These are phyloP conservation scores for Alethe castanea DNA, from an alignment of 2,113 vertebrate genomes.

Conservation along the genomic window DNA sequence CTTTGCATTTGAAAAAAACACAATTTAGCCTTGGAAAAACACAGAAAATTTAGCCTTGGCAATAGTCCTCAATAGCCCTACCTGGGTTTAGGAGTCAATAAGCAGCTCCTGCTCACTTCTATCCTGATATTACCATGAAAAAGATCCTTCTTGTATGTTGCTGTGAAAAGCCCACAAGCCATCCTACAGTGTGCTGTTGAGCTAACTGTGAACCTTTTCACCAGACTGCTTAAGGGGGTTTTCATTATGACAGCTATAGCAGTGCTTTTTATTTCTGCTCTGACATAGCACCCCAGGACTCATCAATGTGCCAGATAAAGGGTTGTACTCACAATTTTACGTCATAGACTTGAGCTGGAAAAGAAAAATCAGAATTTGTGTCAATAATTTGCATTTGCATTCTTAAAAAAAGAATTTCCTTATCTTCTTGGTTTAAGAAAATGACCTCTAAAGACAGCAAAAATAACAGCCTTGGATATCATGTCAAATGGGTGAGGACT, in stretches of 20 bases:
- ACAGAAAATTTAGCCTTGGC: not conserved
- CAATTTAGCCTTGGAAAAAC: not conserved
- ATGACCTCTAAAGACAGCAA: not conserved
- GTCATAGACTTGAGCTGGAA: constrained; percentile 36
- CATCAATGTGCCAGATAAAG: not conserved
- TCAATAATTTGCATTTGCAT: not conserved
- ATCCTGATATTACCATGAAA: not conserved
- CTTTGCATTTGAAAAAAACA: not conserved
- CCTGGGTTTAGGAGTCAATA: not conserved
- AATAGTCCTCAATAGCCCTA: not conserved
- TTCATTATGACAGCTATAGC: not conserved
- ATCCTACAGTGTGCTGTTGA: not conserved
- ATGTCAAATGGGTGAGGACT: not conserved
- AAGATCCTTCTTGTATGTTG: not conserved
- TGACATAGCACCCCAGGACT: not conserved
- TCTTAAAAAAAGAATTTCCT: not conserved
- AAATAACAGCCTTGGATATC: not conserved
- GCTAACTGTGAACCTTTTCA: not conserved
- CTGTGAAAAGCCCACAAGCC: not conserved
- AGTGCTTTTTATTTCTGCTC: not conserved
- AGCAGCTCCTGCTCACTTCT: not conserved
- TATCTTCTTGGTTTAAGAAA: not conserved
- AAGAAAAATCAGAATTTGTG: not conserved
- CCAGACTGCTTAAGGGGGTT: not conserved
- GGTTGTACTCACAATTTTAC: constrained; percentile 45